Evolutionary conservation across 2,888 invertebrate genomes (phyloP).

Genomic region (Adela reaumurella): DNA sequence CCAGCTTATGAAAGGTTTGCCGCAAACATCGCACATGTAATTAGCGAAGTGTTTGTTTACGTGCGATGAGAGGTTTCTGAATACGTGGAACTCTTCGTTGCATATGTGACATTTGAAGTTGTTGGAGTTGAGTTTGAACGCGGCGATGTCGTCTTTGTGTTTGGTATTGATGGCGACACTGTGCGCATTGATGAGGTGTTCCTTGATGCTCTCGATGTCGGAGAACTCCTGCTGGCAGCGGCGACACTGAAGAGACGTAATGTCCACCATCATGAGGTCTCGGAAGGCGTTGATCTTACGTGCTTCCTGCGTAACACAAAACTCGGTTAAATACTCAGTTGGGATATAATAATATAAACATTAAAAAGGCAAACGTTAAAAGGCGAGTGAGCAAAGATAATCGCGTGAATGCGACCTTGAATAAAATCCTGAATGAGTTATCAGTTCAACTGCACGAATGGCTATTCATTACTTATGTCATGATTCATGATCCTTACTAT

Average conservation of each 20-base stretch:
- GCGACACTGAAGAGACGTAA: constrained; percentile 34
- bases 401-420: too few species aligned
- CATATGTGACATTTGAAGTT: constrained; percentile 38
- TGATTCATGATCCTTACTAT: too few species aligned
- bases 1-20: constrained; percentile 45
- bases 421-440: too few species aligned
- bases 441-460: too few species aligned
- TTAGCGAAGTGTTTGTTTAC: constrained; percentile 48
- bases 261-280: constrained; percentile 37
- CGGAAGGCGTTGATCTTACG: constrained; percentile 23
- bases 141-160: constrained; percentile 40
- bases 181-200: constrained; percentile 29
- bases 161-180: constrained; percentile 32
- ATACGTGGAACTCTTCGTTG: constrained; percentile 32
- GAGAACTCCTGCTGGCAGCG: constrained; percentile 26
- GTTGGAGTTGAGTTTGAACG: constrained; percentile 32
- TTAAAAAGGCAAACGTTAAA: too few species aligned
- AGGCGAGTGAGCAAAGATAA: too few species aligned
- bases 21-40: constrained; percentile 48
- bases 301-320: background rate
- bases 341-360: too few species aligned
- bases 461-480: too few species aligned
- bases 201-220: constrained; percentile 13
- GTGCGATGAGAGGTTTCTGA: constrained; percentile 37
- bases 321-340: too few species aligned